phyloP scores from a whole-genome alignment of 1,140 invertebrate species.

The Macrocentrus cingulum region DNA sequence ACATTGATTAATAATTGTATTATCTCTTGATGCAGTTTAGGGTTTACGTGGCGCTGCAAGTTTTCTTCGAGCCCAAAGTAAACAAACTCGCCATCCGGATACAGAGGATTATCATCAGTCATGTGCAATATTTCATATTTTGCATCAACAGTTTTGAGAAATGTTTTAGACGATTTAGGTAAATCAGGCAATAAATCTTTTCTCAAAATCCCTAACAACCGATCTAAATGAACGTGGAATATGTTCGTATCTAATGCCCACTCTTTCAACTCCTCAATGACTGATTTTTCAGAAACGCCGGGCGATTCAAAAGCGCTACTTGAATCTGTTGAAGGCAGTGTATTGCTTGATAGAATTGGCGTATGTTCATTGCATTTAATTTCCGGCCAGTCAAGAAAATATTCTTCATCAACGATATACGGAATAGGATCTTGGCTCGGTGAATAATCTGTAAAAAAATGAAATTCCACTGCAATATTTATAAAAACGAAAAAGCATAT shows the following conservation, averaged over 20 bases:
- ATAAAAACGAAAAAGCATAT: too few relatives aligned
- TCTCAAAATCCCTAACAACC: conserved; percentile 20
- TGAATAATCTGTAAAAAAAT: too few relatives aligned
- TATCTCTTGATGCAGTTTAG: conserved; percentile 16
- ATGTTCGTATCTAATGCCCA: conserved; percentile 18
- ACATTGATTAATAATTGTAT: conserved; percentile 22
- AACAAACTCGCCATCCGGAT: conserved; percentile 12
- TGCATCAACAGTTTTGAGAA: conserved; percentile 17
- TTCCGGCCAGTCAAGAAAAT: too few relatives aligned
- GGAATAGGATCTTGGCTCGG: too few relatives aligned
- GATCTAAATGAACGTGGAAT: conserved; percentile 2
- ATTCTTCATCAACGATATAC: too few relatives aligned
- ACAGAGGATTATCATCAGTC: conserved; percentile 1
- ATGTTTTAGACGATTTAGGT: conserved; percentile 21
- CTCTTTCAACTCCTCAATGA: conserved; percentile 26
- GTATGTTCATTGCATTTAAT: too few relatives aligned
- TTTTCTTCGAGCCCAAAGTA: conserved; percentile 22
- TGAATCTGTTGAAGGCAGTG: too few relatives aligned
- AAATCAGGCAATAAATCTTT: conserved; percentile 11
- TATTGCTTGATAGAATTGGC: too few relatives aligned
- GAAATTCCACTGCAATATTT: too few relatives aligned
- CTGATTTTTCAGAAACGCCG: too few relatives aligned
- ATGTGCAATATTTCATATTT: conserved; percentile 21
- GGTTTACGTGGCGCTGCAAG: conserved; percentile 16
- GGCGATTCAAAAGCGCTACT: too few relatives aligned